These are phyloP conservation scores for Chondrilla cf. caribensis DNA, from an alignment of 37 sponge, comb jelly and placozoan species.

Conservation along the genomic window DNA sequence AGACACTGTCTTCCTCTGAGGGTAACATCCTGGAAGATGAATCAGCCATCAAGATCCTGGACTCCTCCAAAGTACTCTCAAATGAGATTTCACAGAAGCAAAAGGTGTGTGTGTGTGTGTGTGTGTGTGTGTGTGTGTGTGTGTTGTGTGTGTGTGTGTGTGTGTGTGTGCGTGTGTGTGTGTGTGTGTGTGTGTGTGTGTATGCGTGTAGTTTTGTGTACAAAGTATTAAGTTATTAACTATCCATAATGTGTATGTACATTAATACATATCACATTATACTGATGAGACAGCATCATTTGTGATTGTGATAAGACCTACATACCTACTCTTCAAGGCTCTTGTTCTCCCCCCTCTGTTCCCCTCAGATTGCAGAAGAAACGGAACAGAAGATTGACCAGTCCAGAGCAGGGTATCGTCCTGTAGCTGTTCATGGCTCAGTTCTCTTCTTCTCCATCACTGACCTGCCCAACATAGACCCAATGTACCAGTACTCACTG, in stretches of 20 bases:
- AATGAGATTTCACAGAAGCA: slow-evolving; percentile 90
- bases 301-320: no score
- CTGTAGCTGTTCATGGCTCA: slow-evolving; percentile 92
- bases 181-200: not conserved
- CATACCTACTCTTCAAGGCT: no score
- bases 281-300: no score
- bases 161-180: slow-evolving; percentile 9
- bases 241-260: no score
- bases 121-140: slow-evolving; percentile 18
- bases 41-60: slow-evolving; percentile 91
- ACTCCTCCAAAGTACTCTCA: slow-evolving; percentile 91
- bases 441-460: slow-evolving; percentile 99
- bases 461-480: slow-evolving; percentile 99
- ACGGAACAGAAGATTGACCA: slow-evolving; percentile 97
- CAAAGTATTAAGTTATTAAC: no score
- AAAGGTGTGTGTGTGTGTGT: slow-evolving; percentile 28
- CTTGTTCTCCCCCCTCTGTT: not conserved
- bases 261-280: no score
- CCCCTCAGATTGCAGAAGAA: slow-evolving; percentile 81
- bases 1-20: slow-evolving; percentile 96
- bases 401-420: slow-evolving; percentile 95
- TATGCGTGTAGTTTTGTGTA: no score
- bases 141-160: slow-evolving; percentile 10
- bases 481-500: slow-evolving; percentile 99
- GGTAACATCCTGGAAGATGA: slow-evolving; percentile 99